These are phyloP conservation scores for Melanotaenia trifasciata DNA, from an alignment of 2,797 vertebrate species.

Conservation along the genomic window DNA sequence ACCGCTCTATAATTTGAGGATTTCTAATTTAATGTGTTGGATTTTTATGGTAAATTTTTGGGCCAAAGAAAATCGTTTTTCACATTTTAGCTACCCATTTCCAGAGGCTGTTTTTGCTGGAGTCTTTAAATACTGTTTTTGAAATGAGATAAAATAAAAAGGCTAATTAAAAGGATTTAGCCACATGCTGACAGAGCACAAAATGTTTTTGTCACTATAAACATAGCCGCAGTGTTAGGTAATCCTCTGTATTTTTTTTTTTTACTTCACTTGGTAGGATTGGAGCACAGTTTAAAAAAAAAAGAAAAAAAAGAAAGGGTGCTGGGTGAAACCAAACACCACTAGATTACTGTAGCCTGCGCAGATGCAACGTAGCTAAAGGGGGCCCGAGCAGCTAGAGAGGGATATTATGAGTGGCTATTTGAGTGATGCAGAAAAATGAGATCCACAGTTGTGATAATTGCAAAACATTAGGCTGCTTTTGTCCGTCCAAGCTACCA, in stretches of 20 bases:
- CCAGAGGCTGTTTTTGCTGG: conserved; percentile 54
- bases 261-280: conserved; percentile 62
- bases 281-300: conserved; percentile 63
- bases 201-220: conserved; percentile 65
- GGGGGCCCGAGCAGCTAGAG: conserved; percentile 54
- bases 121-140: conserved; percentile 52
- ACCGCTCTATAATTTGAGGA: background rate
- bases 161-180: conserved; percentile 58
- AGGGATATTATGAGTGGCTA: conserved; percentile 57
- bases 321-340: conserved; percentile 78
- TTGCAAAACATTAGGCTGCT: conserved; percentile 32
- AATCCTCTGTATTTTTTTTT: conserved; percentile 48
- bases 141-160: conserved; percentile 34
- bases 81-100: conserved; percentile 58
- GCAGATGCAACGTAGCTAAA: conserved; percentile 55
- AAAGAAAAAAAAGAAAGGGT: conserved; percentile 27
- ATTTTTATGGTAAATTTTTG: background rate
- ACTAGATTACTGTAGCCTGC: conserved; percentile 58
- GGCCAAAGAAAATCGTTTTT: background rate
- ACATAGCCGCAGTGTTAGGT: conserved; percentile 70
- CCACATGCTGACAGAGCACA: conserved; percentile 58
- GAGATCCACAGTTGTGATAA: conserved; percentile 35
- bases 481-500: conserved; percentile 31
- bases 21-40: background rate
- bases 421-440: conserved; percentile 68